These are phyloP conservation scores for Sinopyrophorus schimmeli DNA, from an alignment of 2,888 invertebrate species.

Conservation along the genomic window DNA sequence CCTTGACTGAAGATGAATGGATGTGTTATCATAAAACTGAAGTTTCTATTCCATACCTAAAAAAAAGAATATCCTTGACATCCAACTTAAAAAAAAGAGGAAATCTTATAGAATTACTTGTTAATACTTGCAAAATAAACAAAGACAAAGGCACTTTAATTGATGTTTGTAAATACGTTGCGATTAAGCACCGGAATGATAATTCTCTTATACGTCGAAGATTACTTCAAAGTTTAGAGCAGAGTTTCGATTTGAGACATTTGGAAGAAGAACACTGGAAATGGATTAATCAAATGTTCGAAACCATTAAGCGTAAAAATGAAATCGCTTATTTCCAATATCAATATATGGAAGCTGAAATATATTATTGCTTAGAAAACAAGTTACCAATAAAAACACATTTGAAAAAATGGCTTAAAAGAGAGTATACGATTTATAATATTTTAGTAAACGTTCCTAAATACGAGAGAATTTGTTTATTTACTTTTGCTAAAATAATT, in stretches of 20 bases:
- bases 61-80: slow-evolving; percentile 11
- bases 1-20: slow-evolving; percentile 6
- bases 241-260: slow-evolving; percentile 8
- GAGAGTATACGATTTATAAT: too few species aligned
- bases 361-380: slow-evolving; percentile 7
- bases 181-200: slow-evolving; percentile 14
- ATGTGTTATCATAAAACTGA: slow-evolving; percentile 14
- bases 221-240: too few species aligned
- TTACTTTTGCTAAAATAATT: not conserved
- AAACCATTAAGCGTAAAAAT: not conserved
- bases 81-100: slow-evolving; percentile 6
- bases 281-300: slow-evolving; percentile 1
- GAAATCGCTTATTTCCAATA: too few species aligned
- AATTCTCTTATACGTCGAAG: too few species aligned
- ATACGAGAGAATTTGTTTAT: slow-evolving; percentile 4
- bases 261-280: slow-evolving; percentile 20
- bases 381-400: slow-evolving; percentile 9
- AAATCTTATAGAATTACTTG: slow-evolving; percentile 7
- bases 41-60: slow-evolving; percentile 17
- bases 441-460: too few species aligned
- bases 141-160: slow-evolving; percentile 12
- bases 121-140: slow-evolving; percentile 24
- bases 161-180: slow-evolving; percentile 16
- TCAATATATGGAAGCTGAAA: too few species aligned
- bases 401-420: slow-evolving; percentile 3